These are phyloP conservation scores for Aeoliscus strigatus DNA, from an alignment of 2,797 vertebrate genomes.

Conservation along the genomic window DNA sequence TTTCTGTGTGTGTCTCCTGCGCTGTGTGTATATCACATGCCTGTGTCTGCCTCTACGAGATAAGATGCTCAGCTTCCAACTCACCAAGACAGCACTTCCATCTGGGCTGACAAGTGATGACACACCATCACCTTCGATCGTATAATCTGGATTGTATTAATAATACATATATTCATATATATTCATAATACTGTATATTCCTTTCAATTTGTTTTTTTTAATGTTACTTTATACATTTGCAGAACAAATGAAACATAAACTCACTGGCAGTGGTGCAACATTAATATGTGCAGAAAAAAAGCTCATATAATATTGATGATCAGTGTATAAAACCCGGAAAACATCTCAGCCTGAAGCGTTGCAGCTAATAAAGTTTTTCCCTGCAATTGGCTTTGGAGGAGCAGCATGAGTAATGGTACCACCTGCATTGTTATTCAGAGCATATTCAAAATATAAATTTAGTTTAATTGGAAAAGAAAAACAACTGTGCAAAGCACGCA, in stretches of 20 bases:
- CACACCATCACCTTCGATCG: constrained; percentile 24
- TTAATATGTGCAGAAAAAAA: constrained; percentile 4
- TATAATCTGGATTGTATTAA: not conserved
- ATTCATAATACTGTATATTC: too few relatives aligned
- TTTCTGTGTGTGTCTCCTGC: constrained; percentile 14
- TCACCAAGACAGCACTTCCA: constrained; percentile 17
- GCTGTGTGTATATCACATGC: constrained; percentile 11
- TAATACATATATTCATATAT: too few relatives aligned
- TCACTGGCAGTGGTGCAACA: constrained; percentile 5
- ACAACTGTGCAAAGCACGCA: constrained; percentile 53
- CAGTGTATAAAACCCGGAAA: constrained; percentile 20
- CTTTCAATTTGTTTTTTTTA: too few relatives aligned
- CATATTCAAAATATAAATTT: constrained; percentile 47
- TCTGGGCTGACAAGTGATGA: constrained; percentile 30
- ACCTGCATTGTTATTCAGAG: constrained; percentile 61
- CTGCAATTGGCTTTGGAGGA: constrained; percentile 13
- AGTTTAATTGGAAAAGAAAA: constrained; percentile 67
- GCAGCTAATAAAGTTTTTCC: constrained; percentile 8
- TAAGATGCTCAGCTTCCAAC: constrained; percentile 53
- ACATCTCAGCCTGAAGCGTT: constrained; percentile 14
- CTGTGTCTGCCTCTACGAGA: constrained; percentile 45
- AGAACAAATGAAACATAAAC: constrained; percentile 25
- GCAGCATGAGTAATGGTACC: constrained; percentile 15
- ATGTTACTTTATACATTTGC: not conserved
- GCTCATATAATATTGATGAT: constrained; percentile 37